phyloP scores from a whole-genome alignment of 2,797 vertebrate species.

The Balearica regulorum region DNA sequence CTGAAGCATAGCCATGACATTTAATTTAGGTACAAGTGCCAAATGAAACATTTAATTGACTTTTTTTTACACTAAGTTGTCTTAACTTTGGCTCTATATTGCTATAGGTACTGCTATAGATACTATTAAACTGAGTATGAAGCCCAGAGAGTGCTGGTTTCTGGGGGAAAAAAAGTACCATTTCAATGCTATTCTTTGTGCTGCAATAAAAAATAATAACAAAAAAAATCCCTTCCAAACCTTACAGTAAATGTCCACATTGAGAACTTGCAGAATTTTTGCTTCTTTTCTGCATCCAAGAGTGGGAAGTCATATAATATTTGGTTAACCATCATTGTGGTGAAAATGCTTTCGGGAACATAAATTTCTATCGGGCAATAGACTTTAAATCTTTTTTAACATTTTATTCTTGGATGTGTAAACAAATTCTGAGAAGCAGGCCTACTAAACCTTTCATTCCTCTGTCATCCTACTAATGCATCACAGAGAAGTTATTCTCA shows the following conservation, averaged over 20 bases:
- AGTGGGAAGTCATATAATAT: background rate
- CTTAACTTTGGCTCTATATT: background rate
- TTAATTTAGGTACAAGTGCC: conserved; percentile 24
- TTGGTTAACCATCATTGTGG: background rate
- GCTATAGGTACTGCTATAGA: background rate
- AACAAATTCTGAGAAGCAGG: conserved; percentile 29
- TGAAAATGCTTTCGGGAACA: background rate
- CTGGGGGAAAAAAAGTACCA: background rate
- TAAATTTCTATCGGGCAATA: background rate
- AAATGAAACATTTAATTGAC: conserved; percentile 52
- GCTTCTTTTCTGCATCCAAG: background rate
- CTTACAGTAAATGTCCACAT: background rate
- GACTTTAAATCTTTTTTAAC: background rate
- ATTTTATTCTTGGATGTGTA: conserved; percentile 4
- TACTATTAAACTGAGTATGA: background rate
- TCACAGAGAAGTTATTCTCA: conserved; percentile 46
- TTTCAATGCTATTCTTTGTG: background rate
- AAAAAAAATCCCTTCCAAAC: background rate
- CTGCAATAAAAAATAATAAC: background rate
- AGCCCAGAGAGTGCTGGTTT: background rate
- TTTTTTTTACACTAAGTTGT: conserved; percentile 16
- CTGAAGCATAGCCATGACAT: background rate
- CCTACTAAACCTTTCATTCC: conserved; percentile 40
- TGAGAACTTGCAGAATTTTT: background rate
- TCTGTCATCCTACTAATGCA: conserved; percentile 38